phyloP scores from a whole-genome alignment of 2,797 vertebrate genomes.

The Mormyrus proboscirostris region DNA sequence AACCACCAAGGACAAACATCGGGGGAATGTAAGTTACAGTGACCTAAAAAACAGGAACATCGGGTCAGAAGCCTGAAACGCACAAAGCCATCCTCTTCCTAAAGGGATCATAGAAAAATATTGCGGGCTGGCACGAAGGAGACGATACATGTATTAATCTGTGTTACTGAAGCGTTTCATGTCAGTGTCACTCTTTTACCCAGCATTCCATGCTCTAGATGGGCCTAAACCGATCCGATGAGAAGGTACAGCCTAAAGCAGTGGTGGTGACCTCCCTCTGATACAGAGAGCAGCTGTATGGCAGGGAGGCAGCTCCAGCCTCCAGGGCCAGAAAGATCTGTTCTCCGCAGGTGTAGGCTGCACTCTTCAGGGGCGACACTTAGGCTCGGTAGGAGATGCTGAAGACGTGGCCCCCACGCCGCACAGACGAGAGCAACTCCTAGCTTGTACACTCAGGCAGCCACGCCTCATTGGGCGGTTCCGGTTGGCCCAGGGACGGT shows the following conservation, averaged over 20 bases:
- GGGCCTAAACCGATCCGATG: constrained; percentile 12
- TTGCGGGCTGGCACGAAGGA: constrained; percentile 19
- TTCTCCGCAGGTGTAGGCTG: background rate
- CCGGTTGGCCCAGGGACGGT: background rate
- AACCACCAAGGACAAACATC: constrained; percentile 30
- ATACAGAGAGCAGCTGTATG: constrained; percentile 27
- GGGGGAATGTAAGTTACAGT: constrained; percentile 1
- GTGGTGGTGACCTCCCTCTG: constrained; percentile 22
- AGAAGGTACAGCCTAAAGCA: background rate
- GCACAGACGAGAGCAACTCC: constrained; percentile 36
- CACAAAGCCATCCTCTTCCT: constrained; percentile 20
- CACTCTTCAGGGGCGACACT: background rate
- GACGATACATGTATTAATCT: constrained; percentile 24
- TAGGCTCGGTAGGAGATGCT: constrained; percentile 27
- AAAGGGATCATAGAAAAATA: constrained; percentile 23
- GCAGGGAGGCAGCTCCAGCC: constrained; percentile 23
- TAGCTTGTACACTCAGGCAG: constrained; percentile 18
- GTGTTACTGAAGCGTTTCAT: constrained; percentile 21
- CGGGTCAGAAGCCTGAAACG: constrained; percentile 30
- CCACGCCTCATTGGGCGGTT: constrained; percentile 14
- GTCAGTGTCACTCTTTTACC: background rate
- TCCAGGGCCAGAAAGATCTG: background rate
- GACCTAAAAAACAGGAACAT: constrained; percentile 22
- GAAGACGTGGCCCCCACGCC: constrained; percentile 21
- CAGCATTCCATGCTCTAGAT: constrained; percentile 21